Evolutionary conservation across 2,888 invertebrate species (phyloP), one percentile per base, ranked within the genome.

Genomic region (Stenotaenia linearis): DNA sequence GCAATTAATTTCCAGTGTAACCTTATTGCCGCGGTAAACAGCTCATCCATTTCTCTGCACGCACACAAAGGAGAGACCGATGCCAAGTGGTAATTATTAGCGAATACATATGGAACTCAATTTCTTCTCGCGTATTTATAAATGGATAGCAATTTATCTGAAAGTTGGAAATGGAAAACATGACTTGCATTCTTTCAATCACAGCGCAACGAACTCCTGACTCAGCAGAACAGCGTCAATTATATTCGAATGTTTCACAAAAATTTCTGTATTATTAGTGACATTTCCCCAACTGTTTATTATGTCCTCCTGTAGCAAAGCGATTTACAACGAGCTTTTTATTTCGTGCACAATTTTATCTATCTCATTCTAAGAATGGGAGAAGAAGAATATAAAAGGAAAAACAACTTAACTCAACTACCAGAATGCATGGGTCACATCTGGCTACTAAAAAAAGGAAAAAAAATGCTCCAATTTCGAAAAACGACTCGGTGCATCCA

Each of bases 161-260:
- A 69, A 69, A 69, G 25, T 69, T 69, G 25, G 25, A 69, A 69
- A 28, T 69, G 69, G 69, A 69, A 69, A 69, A 69, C 69, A 69
- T 69, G 69, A 69, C 69, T 69, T 69, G 69, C 69, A 69, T 28
- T 69, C 69, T 69, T 28, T 69, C 69, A 69, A 69, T 69, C 69
- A 69, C 23, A 69, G 69, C 69, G 25, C 69, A 69, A 69, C n/a
- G 69, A 69, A 69, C 69, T 69, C 25, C 69, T 69, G 69, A 69
- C 69, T 69, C 69, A 69, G 69, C 69, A 69, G 23, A 69, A 69
- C 69, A 15, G 9, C 25, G 25, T 69, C 69, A 69, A 69, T 69
- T 69, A 69, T 69, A 69, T 45, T 15, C 4, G 28, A 69, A 25
- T 25, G 28, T 69, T 50, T 69, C 69, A 61, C 69, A 69, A 69